These are phyloP conservation scores for Ostrea edulis DNA, from an alignment of 1,140 invertebrate species.

Conservation along the genomic window DNA sequence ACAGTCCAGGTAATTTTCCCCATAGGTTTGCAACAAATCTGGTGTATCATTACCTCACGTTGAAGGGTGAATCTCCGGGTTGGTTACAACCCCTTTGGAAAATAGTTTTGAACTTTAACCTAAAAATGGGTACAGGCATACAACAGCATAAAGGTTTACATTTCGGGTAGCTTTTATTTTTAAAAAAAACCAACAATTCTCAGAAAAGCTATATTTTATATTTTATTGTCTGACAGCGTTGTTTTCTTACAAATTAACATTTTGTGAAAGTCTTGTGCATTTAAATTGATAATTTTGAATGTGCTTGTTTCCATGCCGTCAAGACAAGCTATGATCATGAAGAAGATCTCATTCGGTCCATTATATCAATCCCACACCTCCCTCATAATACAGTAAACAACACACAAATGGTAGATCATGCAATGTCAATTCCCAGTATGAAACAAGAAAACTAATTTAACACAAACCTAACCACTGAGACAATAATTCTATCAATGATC, in stretches of 20 bases:
- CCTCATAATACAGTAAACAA: not conserved
- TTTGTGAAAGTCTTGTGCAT: conserved; percentile 23
- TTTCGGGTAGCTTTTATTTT: not conserved
- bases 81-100: too few relatives aligned
- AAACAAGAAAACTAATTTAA: not conserved
- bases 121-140: too few relatives aligned
- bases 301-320: conserved; percentile 7
- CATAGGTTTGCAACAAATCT: too few relatives aligned
- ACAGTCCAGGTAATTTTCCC: too few relatives aligned
- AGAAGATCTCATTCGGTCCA: not conserved
- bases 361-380: not conserved
- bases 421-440: not conserved
- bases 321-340: conserved; percentile 12
- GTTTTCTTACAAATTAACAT: conserved; percentile 27
- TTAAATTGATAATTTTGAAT: not conserved
- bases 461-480: not conserved
- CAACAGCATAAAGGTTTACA: too few relatives aligned
- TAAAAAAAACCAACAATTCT: not conserved
- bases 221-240: conserved; percentile 28
- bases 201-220: not conserved
- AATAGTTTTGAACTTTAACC: too few relatives aligned
- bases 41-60: too few relatives aligned
- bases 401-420: conserved; percentile 22
- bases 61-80: too few relatives aligned
- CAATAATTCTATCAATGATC: not conserved